Base-by-base conservation (phyloP, 2,888 invertebrate species). In the Caenorhabditis wallacei region DNA sequence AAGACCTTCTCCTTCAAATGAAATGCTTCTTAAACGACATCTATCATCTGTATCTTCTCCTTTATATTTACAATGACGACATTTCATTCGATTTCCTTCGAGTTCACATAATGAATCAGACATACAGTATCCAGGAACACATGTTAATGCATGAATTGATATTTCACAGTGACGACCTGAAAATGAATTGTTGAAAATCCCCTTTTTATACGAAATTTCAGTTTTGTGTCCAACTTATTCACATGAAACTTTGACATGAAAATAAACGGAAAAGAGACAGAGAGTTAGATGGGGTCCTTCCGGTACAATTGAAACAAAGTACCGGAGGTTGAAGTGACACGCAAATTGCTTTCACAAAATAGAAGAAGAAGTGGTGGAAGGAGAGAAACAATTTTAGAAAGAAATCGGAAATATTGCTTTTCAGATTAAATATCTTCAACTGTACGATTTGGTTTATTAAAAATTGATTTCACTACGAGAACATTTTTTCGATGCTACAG, bases 21-120 rank as follows among this genome's bases (percentile, higher is more conserved):
- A 88, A 10, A 91, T 79, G 2, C 90, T 82, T 22, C 89, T 74
- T 53, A 91, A 84, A 11, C 88, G 86, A 54, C 91, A 91, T 69
- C 86, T 66, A 20, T 85, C 85, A 64, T 87, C 85, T 18, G 82
- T 78, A 68, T 87, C 87, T 18, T 80, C 80, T 22, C 61, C 59
- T 11, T 61, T 22, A 59, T 85, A 82, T 48, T 70, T 80, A 57
- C 88, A 88, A 54, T 87, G 82, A 18, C 70, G 56, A 54, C 88
- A 88, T 22, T 69, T 70, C 88, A 88, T 88, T 40, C 24, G 51
- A 43, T 71, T 56, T 5, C 66, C 80, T 11, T 80, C 69, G 13
- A 87, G 35, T 16, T 85, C 84, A 56, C 88, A 88, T 7, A 68
- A 56, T 13, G 88, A 84, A 16, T 81, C 85, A 20, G 84, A 81